phyloP scores from a whole-genome alignment of 23 tunicate genomes.

The Ascidia mentula region DNA sequence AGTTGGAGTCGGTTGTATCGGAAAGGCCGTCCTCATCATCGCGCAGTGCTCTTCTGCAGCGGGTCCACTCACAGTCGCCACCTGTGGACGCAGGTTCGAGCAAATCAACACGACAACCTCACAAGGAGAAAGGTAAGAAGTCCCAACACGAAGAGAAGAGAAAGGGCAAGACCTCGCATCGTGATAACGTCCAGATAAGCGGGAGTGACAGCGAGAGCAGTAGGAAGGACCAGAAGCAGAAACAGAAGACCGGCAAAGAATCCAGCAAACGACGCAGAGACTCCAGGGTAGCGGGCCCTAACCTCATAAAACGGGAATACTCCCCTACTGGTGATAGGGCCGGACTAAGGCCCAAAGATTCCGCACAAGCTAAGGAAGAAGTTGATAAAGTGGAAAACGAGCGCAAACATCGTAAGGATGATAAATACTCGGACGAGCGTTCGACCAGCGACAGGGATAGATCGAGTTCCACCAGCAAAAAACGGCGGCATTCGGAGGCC shows the following conservation, averaged over 20 bases:
- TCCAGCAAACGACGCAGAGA: neutral
- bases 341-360: neutral
- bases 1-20: neutral
- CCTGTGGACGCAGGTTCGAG: neutral
- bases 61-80: conserved; percentile 6
- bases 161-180: neutral
- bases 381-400: neutral
- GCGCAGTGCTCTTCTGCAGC: neutral
- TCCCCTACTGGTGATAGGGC: conserved; percentile 31
- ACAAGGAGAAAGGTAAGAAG: neutral
- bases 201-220: neutral
- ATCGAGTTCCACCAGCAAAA: neutral
- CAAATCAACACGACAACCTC: neutral
- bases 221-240: neutral
- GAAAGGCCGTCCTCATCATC: neutral
- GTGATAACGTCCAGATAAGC: neutral
- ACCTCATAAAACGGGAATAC: conserved; percentile 61
- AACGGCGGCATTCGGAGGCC: conserved; percentile 25
- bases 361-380: neutral
- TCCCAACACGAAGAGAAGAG: neutral
- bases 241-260: conserved; percentile 7
- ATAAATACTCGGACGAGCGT: neutral
- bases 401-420: neutral
- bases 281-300: neutral
- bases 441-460: neutral